Conservation (phyloP, 2,797 vertebrate genomes). For the Siniperca undulata region DNA sequence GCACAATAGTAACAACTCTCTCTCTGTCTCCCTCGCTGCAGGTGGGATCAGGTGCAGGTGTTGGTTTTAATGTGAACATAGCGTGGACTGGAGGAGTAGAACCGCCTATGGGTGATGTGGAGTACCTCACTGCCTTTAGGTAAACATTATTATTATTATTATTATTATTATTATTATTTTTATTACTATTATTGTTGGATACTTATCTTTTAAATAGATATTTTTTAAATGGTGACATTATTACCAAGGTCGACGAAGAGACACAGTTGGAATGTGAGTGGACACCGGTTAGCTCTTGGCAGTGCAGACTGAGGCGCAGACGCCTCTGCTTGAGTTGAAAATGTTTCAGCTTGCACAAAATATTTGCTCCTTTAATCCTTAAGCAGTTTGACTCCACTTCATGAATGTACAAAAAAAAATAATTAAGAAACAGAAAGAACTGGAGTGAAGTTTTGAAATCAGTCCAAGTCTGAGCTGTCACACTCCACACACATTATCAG, state of each 20-base stretch:
- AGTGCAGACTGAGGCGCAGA: neutral
- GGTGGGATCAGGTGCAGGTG: slow-evolving; percentile 93
- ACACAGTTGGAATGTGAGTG: too few relatives aligned
- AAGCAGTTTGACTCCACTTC: neutral
- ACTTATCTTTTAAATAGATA: neutral
- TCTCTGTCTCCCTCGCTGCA: slow-evolving; percentile 61
- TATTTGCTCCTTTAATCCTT: neutral
- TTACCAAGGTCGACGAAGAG: too few relatives aligned
- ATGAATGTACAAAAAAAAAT: neutral
- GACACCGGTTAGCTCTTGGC: neutral
- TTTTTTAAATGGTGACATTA: neutral
- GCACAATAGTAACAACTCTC: neutral
- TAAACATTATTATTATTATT: slow-evolving; percentile 52
- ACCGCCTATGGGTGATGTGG: slow-evolving; percentile 95
- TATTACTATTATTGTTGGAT: neutral
- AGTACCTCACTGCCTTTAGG: slow-evolving; percentile 97
- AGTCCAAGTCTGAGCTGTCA: neutral
- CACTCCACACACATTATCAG: neutral
- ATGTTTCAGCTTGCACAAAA: neutral
- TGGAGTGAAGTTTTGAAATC: neutral
- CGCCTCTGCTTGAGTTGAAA: neutral
- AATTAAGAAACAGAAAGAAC: neutral
- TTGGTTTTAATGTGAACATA: slow-evolving; percentile 96
- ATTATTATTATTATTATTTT: neutral
- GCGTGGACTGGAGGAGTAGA: slow-evolving; percentile 97